phyloP scores from a whole-genome alignment of 2,888 invertebrate genomes.

The Epicampocera succincta region DNA sequence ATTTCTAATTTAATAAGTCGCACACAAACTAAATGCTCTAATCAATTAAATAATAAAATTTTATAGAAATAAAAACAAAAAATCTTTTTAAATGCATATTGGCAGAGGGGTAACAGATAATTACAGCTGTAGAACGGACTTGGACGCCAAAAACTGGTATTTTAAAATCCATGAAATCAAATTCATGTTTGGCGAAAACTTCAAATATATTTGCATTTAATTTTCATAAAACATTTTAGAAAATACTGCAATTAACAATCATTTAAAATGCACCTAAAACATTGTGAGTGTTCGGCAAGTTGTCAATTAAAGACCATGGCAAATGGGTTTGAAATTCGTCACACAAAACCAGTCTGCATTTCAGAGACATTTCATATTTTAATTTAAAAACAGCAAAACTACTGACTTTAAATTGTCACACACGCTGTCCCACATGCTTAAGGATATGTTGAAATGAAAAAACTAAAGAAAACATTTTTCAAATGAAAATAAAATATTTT shows the following conservation, averaged over 20 bases:
- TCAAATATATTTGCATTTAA: no score
- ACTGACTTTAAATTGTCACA: background rate
- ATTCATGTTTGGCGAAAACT: no score
- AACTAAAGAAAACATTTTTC: background rate
- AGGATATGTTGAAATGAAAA: background rate
- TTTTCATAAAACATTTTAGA: no score
- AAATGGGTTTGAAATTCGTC: background rate
- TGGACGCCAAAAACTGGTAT: no score
- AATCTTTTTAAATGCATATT: no score
- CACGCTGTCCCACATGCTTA: background rate
- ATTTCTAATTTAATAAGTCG: conserved; percentile 32
- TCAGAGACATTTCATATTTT: background rate
- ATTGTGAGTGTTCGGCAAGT: background rate
- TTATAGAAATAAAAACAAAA: background rate
- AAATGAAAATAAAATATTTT: conserved; percentile 61
- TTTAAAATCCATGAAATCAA: no score
- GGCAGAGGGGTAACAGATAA: no score
- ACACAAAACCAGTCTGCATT: background rate
- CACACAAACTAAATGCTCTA: background rate
- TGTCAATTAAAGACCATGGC: background rate
- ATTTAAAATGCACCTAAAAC: no score
- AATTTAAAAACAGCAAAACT: conserved; percentile 7
- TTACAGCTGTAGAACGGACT: no score
- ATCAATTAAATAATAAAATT: conserved; percentile 3
- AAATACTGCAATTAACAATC: no score